Conservation (phyloP, 2,113 vertebrate genomes). For the Crotalus horridus region DNA sequence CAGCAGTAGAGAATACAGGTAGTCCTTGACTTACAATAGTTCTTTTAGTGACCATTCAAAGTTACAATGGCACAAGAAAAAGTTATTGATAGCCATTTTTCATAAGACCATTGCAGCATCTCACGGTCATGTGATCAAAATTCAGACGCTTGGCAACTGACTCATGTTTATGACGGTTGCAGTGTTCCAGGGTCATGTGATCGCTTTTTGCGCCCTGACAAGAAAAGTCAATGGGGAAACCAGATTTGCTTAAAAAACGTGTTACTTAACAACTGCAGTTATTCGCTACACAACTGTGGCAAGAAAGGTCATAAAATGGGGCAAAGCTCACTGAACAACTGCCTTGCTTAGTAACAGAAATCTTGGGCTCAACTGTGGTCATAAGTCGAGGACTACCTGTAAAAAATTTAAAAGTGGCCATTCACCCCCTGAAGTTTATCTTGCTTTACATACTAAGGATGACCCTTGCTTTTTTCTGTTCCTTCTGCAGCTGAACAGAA, state of each 20-base stretch:
- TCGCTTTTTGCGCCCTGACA: neutral
- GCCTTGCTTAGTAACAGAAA: neutral
- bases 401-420: neutral
- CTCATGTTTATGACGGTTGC: neutral
- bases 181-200: neutral
- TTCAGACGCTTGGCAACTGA: neutral
- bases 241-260: neutral
- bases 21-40: neutral
- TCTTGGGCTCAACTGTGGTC: no score
- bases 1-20: neutral
- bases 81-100: neutral
- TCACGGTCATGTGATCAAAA: neutral
- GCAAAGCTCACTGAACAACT: neutral
- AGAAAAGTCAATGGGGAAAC: neutral
- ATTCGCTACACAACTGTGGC: neutral
- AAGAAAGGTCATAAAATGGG: neutral
- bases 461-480: neutral
- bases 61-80: neutral
- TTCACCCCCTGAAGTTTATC: neutral
- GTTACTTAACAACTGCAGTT: neutral
- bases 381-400: no score
- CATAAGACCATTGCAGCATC: neutral
- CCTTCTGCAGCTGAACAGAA: neutral
- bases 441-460: neutral
- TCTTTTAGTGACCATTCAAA: neutral